Evolutionary conservation across 2,888 invertebrate species (phyloP).

Genomic region (Seladonia tumulorum): DNA sequence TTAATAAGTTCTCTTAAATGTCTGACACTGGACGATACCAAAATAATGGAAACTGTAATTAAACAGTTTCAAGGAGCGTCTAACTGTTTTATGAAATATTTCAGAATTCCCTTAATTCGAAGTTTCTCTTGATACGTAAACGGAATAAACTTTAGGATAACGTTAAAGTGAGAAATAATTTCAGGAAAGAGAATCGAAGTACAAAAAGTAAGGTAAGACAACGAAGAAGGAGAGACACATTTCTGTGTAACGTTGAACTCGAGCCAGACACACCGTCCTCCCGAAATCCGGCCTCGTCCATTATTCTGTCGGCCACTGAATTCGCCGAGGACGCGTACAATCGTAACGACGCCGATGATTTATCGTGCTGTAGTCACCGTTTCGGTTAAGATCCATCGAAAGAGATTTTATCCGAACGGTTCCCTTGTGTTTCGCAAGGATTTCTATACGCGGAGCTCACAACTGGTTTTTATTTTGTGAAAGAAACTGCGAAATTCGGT

Average conservation of each 20-base stretch:
- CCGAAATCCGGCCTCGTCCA: conserved; percentile 20
- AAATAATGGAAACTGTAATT: background rate
- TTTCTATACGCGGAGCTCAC: background rate
- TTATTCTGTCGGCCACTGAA: conserved; percentile 3
- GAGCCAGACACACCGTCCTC: background rate
- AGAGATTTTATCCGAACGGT: conserved; percentile 5
- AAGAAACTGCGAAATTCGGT: background rate
- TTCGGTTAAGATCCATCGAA: conserved; percentile 11
- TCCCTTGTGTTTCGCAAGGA: background rate
- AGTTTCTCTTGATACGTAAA: too few relatives aligned
- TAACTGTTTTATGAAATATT: background rate
- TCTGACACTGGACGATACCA: background rate
- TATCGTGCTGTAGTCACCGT: background rate
- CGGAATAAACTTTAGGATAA: too few relatives aligned
- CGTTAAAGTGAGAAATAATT: background rate
- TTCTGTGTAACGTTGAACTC: background rate
- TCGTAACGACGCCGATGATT: conserved; percentile 11
- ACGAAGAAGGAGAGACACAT: background rate
- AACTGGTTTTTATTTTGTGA: background rate
- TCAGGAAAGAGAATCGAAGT: background rate
- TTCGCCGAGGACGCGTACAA: conserved; percentile 8
- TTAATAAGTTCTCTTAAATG: too few relatives aligned
- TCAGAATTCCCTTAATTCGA: too few relatives aligned
- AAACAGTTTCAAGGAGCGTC: background rate
- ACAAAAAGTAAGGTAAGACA: background rate